Conservation (phyloP, 2,888 invertebrate genomes). For the Xanthorhoe spadicearia region DNA sequence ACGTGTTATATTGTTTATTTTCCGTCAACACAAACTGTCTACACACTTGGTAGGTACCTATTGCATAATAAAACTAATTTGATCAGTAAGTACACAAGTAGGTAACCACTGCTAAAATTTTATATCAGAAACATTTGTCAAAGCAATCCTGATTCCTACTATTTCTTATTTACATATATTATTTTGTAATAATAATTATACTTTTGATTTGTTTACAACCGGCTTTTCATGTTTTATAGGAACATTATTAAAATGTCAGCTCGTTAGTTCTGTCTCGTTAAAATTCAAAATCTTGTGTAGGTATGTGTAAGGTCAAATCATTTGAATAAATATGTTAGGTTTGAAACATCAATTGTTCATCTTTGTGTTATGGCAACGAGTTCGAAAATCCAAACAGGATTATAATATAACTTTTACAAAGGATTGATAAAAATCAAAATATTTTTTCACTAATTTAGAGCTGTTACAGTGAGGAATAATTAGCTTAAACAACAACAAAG, state of each 20-base stretch:
- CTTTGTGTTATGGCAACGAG: neutral
- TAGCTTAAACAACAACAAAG: too few species aligned
- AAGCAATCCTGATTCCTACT: neutral
- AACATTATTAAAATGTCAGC: conserved; percentile 25
- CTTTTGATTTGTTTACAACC: conserved; percentile 26
- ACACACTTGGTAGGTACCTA: neutral
- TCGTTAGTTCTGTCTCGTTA: conserved; percentile 1
- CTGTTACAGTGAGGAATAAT: too few species aligned
- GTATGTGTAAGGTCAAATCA: conserved; percentile 2
- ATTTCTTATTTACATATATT: neutral
- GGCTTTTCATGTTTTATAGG: conserved; percentile 37
- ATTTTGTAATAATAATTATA: neutral
- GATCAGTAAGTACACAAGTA: too few species aligned
- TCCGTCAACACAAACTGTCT: neutral
- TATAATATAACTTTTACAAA: too few species aligned
- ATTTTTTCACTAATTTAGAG: too few species aligned
- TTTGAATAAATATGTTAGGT: neutral
- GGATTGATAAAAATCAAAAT: too few species aligned
- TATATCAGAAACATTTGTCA: neutral
- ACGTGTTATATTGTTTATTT: neutral
- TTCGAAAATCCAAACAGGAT: too few species aligned
- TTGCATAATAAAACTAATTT: too few species aligned
- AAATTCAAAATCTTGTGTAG: conserved; percentile 1
- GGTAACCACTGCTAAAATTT: neutral
- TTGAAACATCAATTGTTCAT: neutral